Percentiles rank a stretch among this genome's conserved stretches.
Evolutionary conservation across 2,797 vertebrate genomes (phyloP).

Genomic region (Menidia menidia): DNA sequence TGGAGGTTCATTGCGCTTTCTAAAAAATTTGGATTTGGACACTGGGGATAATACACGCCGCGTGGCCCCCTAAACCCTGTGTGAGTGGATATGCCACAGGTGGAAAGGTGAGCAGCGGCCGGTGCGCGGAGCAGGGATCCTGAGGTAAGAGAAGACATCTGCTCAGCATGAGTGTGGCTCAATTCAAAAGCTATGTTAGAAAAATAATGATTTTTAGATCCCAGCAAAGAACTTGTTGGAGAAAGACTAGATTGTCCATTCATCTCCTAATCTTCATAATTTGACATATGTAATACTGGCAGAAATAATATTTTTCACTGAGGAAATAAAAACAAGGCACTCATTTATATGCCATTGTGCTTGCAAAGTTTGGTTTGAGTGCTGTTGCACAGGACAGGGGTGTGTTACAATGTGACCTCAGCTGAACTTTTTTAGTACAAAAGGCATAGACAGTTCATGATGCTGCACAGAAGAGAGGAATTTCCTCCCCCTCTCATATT

Average conservation of each 20-base stretch:
- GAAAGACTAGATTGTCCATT: conserved; percentile 43
- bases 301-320: neutral
- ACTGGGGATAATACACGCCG: neutral
- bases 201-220: neutral
- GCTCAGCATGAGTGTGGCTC: too few relatives aligned
- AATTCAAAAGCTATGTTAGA: too few relatives aligned
- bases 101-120: conserved; percentile 56
- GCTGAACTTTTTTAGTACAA: conserved; percentile 54
- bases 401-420: conserved; percentile 46
- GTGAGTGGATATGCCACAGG: conserved; percentile 69
- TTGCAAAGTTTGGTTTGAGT: neutral
- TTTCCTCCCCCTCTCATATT: conserved; percentile 37
- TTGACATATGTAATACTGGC: neutral
- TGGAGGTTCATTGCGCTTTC: neutral
- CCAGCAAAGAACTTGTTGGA: conserved; percentile 26
- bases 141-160: conserved; percentile 53
- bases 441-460: conserved; percentile 24
- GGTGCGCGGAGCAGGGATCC: conserved; percentile 37
- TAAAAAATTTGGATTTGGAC: conserved; percentile 16
- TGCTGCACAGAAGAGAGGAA: conserved; percentile 23
- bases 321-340: neutral
- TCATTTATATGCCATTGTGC: neutral
- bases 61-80: conserved; percentile 14
- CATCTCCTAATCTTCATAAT: conserved; percentile 7
- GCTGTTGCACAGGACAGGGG: neutral